Conservation (phyloP, 2,797 vertebrate species). For the Anabas testudineus region DNA sequence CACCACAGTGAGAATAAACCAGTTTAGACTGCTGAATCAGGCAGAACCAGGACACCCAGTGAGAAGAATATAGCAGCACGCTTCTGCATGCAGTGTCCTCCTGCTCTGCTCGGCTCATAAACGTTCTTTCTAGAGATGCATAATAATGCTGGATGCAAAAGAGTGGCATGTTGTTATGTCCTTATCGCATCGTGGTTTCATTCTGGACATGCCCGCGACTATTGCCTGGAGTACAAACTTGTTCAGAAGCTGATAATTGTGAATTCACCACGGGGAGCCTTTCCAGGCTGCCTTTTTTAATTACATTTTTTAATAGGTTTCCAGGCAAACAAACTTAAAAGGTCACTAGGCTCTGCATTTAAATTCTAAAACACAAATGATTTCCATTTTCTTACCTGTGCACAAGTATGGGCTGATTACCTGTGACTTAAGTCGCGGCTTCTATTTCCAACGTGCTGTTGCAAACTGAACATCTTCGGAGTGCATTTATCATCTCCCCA, state of each 20-base stretch:
- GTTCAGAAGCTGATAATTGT: constrained; percentile 69
- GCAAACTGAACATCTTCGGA: constrained; percentile 6
- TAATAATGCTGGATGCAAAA: constrained; percentile 41
- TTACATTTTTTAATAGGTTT: constrained; percentile 78
- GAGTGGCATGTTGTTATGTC: constrained; percentile 36
- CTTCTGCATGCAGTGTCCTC: constrained; percentile 32
- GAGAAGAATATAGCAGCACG: constrained; percentile 54
- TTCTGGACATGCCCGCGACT: constrained; percentile 40
- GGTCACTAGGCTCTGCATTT: constrained; percentile 57
- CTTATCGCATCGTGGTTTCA: constrained; percentile 46
- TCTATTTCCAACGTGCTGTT: constrained; percentile 20
- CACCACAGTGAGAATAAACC: constrained; percentile 58
- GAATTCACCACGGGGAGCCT: constrained; percentile 62
- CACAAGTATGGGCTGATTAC: constrained; percentile 11
- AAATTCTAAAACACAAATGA: constrained; percentile 38
- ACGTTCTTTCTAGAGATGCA: constrained; percentile 31
- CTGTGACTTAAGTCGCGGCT: constrained; percentile 30
- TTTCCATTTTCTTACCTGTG: constrained; percentile 59
- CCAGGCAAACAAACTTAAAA: constrained; percentile 70
- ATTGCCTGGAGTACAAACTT: constrained; percentile 54
- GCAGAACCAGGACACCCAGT: constrained; percentile 60
- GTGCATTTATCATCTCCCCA: no score
- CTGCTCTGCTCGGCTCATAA: constrained; percentile 22
- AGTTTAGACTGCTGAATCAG: constrained; percentile 70
- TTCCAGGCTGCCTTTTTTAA: constrained; percentile 65